These are phyloP conservation scores for Cantharis rustica DNA, from an alignment of 2,888 invertebrate genomes.

Conservation along the genomic window DNA sequence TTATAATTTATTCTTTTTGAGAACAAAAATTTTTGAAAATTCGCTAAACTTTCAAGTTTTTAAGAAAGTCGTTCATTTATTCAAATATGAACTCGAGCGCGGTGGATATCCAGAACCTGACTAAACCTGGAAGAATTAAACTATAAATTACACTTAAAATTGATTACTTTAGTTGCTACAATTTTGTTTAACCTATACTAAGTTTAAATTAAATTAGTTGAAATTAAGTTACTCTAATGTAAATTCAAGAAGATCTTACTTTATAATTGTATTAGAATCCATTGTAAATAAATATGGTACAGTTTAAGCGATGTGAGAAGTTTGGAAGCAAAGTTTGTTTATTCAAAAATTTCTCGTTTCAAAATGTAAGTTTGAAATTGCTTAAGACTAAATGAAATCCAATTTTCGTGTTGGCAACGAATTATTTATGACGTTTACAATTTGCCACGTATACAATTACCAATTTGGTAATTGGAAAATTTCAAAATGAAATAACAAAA, in stretches of 20 bases:
- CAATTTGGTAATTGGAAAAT: not conserved
- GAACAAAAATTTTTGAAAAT: not conserved
- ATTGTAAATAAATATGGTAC: not conserved
- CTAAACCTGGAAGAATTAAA: not conserved
- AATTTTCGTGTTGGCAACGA: conserved; percentile 8
- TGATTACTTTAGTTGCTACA: not conserved
- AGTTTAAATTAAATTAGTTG: conserved; percentile 2
- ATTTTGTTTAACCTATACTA: not conserved
- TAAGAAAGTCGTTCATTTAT: too few relatives aligned
- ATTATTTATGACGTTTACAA: not conserved
- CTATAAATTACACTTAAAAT: not conserved
- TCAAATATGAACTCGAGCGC: too few relatives aligned
- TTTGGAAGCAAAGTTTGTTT: not conserved
- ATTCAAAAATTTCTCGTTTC: not conserved
- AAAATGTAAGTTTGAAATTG: not conserved
- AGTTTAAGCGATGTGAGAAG: not conserved
- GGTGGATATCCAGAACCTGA: not conserved
- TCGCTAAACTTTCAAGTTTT: not conserved
- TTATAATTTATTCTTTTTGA: not conserved
- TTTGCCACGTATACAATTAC: conserved; percentile 16
- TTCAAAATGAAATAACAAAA: not conserved
- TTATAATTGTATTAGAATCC: not conserved
- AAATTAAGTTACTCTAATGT: not conserved
- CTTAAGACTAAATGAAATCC: not conserved
- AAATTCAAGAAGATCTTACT: not conserved